These are phyloP conservation scores for Neopipo cinnamomea DNA, from an alignment of 2,113 vertebrate genomes.

Conservation along the genomic window DNA sequence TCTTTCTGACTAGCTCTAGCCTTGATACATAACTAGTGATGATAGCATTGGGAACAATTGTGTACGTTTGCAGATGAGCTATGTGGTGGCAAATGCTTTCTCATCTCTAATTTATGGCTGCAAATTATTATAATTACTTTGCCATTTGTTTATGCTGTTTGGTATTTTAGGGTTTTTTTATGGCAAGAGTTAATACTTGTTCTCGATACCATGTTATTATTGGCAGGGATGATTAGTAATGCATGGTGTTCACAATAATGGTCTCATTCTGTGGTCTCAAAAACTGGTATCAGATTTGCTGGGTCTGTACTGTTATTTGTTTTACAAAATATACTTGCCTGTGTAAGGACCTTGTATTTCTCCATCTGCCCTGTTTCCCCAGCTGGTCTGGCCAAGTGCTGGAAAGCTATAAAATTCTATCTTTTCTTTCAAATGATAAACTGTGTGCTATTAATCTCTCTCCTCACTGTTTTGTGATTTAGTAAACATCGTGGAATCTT, in stretches of 20 bases:
- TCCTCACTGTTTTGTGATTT: background rate
- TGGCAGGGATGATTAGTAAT: background rate
- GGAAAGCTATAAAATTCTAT: background rate
- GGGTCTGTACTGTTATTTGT: background rate
- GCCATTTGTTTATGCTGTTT: background rate
- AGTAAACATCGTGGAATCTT: background rate
- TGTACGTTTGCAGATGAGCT: background rate
- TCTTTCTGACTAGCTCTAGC: background rate
- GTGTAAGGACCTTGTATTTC: background rate
- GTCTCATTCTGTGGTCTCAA: background rate
- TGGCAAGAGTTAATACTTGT: background rate
- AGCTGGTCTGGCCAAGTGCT: background rate
- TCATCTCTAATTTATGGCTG: background rate
- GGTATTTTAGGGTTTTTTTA: background rate
- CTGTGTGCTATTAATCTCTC: background rate
- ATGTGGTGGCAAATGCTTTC: background rate
- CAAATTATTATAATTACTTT: conserved; percentile 11
- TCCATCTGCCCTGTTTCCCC: background rate
- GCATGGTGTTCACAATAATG: background rate
- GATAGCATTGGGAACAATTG: background rate
- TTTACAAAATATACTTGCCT: background rate
- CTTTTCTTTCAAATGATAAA: conserved; percentile 22
- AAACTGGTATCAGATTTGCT: background rate
- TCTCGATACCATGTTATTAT: background rate
- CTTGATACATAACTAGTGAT: background rate